Conservation (phyloP, 2,888 invertebrate species). For the Zelleria hepariella region DNA sequence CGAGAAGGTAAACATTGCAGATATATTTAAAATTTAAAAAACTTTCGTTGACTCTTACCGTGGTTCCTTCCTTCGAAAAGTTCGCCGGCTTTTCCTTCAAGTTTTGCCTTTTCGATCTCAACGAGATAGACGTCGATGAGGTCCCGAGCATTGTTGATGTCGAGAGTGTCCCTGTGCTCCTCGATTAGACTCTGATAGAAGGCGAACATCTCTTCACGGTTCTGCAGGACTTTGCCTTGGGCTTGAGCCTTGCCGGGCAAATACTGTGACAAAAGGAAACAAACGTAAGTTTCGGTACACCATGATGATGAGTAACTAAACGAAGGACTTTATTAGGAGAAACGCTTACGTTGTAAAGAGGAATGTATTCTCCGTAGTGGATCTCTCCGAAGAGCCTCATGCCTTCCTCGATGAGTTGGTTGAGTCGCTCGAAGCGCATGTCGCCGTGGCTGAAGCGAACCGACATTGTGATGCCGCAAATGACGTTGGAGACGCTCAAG, state of each 20-base stretch:
- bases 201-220: slow-evolving; percentile 86
- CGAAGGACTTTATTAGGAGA: neutral
- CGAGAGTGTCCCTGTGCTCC: slow-evolving; percentile 83
- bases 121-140: slow-evolving; percentile 88
- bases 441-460: slow-evolving; percentile 86
- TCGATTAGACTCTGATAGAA: slow-evolving; percentile 89
- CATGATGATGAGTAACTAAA: neutral
- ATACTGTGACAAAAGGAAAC: slow-evolving; percentile 46
- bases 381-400: slow-evolving; percentile 89
- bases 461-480: slow-evolving; percentile 92
- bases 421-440: slow-evolving; percentile 82
- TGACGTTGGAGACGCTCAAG: slow-evolving; percentile 89
- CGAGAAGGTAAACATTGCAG: neutral
- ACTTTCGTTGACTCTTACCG: slow-evolving; percentile 68
- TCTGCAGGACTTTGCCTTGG: slow-evolving; percentile 74
- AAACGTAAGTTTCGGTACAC: neutral
- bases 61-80: slow-evolving; percentile 90
- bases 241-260: slow-evolving; percentile 74
- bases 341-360: slow-evolving; percentile 75
- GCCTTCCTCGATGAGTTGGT: slow-evolving; percentile 91
- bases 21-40: neutral
- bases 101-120: slow-evolving; percentile 87
- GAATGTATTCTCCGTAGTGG: slow-evolving; percentile 86
- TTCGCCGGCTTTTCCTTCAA: slow-evolving; percentile 79
- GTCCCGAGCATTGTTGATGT: slow-evolving; percentile 82